A percentile compares a stretch with the other conserved stretches of the same genome.
Evolutionary conservation across 2,888 invertebrate species (phyloP).

Genomic region (Halictus quadricinctus): DNA sequence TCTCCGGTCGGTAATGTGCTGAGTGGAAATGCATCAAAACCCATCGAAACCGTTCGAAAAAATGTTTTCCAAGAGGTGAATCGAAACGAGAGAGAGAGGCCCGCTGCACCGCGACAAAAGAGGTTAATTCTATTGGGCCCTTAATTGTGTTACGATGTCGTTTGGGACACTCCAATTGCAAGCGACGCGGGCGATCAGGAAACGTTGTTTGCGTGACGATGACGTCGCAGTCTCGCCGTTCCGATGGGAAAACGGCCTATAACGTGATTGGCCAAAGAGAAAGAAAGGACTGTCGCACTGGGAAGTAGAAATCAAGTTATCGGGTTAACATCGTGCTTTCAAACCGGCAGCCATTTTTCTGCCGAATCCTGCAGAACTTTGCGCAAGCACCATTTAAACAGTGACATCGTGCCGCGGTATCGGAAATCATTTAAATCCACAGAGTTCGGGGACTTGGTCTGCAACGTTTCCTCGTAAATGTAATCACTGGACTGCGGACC

Average conservation of each 20-base stretch:
- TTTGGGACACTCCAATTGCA: slow-evolving; percentile 34
- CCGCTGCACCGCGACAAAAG: slow-evolving; percentile 7
- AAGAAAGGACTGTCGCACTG: slow-evolving; percentile 7
- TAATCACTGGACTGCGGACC: neutral
- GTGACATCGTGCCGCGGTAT: neutral
- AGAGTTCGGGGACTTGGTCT: neutral
- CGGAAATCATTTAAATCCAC: slow-evolving; percentile 10
- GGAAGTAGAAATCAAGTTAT: slow-evolving; percentile 38
- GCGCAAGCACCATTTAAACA: slow-evolving; percentile 16
- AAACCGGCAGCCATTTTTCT: slow-evolving; percentile 32
- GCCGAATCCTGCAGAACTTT: neutral
- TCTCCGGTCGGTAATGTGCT: neutral
- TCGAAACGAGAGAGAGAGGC: slow-evolving; percentile 6
- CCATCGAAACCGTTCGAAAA: neutral
- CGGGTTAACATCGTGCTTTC: slow-evolving; percentile 29
- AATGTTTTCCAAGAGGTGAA: neutral
- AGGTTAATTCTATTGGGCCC: slow-evolving; percentile 23
- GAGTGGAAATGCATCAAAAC: neutral
- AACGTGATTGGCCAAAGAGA: slow-evolving; percentile 33
- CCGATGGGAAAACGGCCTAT: slow-evolving; percentile 28
- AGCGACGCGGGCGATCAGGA: slow-evolving; percentile 38
- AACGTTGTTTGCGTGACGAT: slow-evolving; percentile 35
- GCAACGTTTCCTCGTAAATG: neutral
- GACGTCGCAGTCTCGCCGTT: slow-evolving; percentile 31
- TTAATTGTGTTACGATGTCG: slow-evolving; percentile 45